These are phyloP conservation scores for Dromius quadrimaculatus DNA, from an alignment of 2,888 invertebrate species.

Conservation along the genomic window DNA sequence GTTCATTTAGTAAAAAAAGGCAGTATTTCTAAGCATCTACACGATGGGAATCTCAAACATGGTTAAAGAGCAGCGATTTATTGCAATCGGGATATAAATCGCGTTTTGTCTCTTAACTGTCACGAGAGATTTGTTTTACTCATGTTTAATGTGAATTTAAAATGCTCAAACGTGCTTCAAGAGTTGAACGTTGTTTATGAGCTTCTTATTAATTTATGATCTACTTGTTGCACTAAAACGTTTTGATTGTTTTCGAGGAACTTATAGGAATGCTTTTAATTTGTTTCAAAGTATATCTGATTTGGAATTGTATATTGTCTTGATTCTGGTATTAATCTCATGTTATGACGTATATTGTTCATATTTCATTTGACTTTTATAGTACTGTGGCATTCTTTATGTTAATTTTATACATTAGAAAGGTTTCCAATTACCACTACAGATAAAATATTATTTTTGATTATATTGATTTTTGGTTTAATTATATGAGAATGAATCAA, in stretches of 20 bases:
- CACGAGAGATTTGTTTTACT: constrained; percentile 22
- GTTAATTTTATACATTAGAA: too few relatives aligned
- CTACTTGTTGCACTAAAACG: constrained; percentile 4
- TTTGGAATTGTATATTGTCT: constrained; percentile 10
- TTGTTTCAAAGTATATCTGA: neutral
- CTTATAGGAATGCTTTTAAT: constrained; percentile 18
- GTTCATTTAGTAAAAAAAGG: constrained; percentile 8
- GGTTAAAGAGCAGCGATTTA: constrained; percentile 22
- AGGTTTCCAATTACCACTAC: too few relatives aligned
- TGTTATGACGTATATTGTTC: too few relatives aligned
- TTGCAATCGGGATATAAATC: constrained; percentile 21
- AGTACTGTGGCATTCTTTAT: too few relatives aligned
- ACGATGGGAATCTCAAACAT: constrained; percentile 2
- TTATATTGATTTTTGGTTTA: too few relatives aligned
- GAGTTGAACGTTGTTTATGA: neutral
- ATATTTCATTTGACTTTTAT: too few relatives aligned
- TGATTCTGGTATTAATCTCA: too few relatives aligned
- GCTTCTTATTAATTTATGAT: constrained; percentile 25
- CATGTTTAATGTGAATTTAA: constrained; percentile 25
- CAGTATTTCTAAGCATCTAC: neutral
- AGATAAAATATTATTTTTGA: too few relatives aligned
- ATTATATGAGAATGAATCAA: too few relatives aligned
- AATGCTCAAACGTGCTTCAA: constrained; percentile 4
- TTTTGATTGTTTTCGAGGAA: constrained; percentile 7
- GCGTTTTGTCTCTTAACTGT: constrained; percentile 13